These are phyloP conservation scores for Girardinichthys multiradiatus DNA, from an alignment of 2,113 vertebrate species.

Conservation along the genomic window DNA sequence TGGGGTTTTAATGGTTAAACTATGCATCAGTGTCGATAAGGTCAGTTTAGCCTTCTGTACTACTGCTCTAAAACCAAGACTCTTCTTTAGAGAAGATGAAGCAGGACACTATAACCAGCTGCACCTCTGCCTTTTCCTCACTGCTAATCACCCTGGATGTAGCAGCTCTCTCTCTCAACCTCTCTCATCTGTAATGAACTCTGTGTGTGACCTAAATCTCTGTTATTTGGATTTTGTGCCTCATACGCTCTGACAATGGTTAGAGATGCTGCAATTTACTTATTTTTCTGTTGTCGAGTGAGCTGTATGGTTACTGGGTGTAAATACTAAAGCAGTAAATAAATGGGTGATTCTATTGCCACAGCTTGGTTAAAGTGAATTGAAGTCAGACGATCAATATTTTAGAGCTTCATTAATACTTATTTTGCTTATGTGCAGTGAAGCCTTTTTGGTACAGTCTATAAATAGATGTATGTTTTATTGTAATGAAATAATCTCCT, in stretches of 20 bases:
- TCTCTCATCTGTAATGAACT: background rate
- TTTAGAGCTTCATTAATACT: background rate
- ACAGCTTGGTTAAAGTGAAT: slow-evolving; percentile 14
- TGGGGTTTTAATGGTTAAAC: slow-evolving; percentile 2
- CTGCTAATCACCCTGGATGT: slow-evolving; percentile 19
- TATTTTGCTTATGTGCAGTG: background rate
- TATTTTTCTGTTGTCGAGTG: slow-evolving; percentile 45
- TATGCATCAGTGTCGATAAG: slow-evolving; percentile 38
- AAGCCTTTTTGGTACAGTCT: background rate
- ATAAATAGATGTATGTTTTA: background rate
- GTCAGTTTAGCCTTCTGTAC: background rate
- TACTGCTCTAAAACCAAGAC: background rate
- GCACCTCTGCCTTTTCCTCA: background rate
- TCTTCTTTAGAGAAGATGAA: slow-evolving; percentile 1
- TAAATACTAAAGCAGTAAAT: slow-evolving; percentile 62
- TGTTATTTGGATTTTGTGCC: slow-evolving; percentile 34
- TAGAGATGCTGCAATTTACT: slow-evolving; percentile 33
- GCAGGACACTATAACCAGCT: slow-evolving; percentile 7
- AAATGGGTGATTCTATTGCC: slow-evolving; percentile 40
- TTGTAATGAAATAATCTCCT: background rate
- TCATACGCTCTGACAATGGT: slow-evolving; percentile 23
- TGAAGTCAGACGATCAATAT: background rate
- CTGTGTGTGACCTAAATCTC: slow-evolving; percentile 10
- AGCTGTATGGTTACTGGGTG: slow-evolving; percentile 24
- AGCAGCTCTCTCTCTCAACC: slow-evolving; percentile 19